Base-by-base conservation (phyloP, 2,113 vertebrate species). In the Amblyopsis rosae region DNA sequence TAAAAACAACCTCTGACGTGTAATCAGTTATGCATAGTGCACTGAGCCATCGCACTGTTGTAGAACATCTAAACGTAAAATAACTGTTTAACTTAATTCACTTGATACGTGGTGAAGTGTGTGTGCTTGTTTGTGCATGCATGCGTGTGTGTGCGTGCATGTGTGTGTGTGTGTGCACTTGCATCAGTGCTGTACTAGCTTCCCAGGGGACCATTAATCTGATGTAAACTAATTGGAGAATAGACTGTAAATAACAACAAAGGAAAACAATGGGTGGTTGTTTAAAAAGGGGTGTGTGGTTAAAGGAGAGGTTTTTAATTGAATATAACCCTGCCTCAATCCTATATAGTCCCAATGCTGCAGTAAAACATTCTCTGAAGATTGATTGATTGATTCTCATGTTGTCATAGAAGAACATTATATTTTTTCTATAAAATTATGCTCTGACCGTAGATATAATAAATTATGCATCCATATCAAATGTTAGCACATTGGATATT, bases 151-250 rank as follows among this genome's bases (percentile, higher is more conserved):
- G 26, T 0, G 19, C 1, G n/a, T 26, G 26, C 9, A 13, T 59
- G 57, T 59, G 58, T 59, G 59, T 59, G 59, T 32, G 26, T 0
- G 19, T 4, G n/a, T 26, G 26, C 9, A 6, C 46, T 26, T 46
- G 15, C 16, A 48, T 57, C 72, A 57, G 59, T 82, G 71, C 83
- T 81, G 71, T 54, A 76, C 65, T 47, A 49, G 19, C 48, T 55
- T 67, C 87, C 82, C 76, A 48, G 69, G 83, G 83, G 85, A 75
- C 76, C 81, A 80, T 83, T 86, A 65, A 82, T 87, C 65, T 86
- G 59, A 58, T 65, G 74, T 87, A 83, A 83, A 81, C 77, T 86
- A 84, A 89, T 78, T 84, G 75, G 67, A 73, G 76, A 82, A 72
- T 71, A 66, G 66, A 64, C 26, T 62, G 72, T 66, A 78, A 51